Conservation (phyloP, 2,888 invertebrate genomes). For the Dynastes maya region DNA sequence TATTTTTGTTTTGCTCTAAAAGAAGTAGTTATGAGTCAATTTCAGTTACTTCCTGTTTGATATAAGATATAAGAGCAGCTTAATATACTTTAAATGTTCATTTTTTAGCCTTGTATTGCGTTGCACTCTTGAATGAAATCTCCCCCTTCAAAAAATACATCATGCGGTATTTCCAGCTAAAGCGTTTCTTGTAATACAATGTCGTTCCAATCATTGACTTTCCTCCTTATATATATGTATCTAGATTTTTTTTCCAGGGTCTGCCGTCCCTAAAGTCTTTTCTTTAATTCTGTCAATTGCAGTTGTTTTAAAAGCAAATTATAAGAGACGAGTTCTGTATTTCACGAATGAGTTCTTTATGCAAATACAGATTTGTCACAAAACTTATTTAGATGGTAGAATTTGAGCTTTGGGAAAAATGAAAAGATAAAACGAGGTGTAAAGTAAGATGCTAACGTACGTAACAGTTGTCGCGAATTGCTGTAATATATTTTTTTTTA, state of each 20-base stretch:
- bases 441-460: conserved; percentile 43
- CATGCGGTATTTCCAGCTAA: conserved; percentile 57
- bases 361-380: not conserved
- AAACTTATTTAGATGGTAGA: not conserved
- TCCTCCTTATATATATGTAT: conserved; percentile 45
- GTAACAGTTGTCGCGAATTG: conserved; percentile 47
- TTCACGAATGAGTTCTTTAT: too few relatives aligned
- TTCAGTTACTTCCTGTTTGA: not conserved
- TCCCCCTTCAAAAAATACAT: conserved; percentile 64
- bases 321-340: too few relatives aligned
- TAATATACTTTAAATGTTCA: conserved; percentile 67
- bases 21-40: too few relatives aligned
- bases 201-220: conserved; percentile 55
- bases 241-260: not conserved
- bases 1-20: too few relatives aligned
- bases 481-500: conserved; percentile 15
- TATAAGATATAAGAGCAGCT: too few relatives aligned
- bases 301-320: not conserved
- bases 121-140: conserved; percentile 60
- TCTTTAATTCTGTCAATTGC: conserved; percentile 3
- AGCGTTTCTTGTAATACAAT: conserved; percentile 50
- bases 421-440: conserved; percentile 42
- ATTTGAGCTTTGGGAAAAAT: not conserved
- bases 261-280: not conserved
- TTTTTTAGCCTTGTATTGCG: conserved; percentile 64